Base-by-base conservation (phyloP, 2,888 invertebrate genomes). In the Tipula vernalis region DNA sequence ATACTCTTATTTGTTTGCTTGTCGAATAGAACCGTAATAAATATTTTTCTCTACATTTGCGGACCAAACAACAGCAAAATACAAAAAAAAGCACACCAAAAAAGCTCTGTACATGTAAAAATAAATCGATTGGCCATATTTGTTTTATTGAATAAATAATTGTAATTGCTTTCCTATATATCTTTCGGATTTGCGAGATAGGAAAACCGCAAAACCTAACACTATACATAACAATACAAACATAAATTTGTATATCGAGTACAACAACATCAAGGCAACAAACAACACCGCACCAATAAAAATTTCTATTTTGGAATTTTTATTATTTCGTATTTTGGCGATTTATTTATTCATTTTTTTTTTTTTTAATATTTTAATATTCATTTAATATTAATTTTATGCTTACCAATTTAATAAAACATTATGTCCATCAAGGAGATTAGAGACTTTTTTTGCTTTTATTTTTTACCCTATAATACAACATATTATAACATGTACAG, bases 91-190 rank as follows among this genome's bases (percentile, higher is more conserved):
- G 15, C 71, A 71, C 71, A 71, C 18, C 6, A 71, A 71, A 71
- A 51, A 51, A 71, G 28, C 28, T 71, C 71, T 18, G 71, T 71
- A 71, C 28, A 71, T 28, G 28, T 18, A 28, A 71, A 71, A 28
- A 71, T 71, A 71, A 71, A 71, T 71, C 71, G 71, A 71, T 71
- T 71, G 71, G 71, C 71, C 71, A 71, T 71, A 71, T 71, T 71
- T 71, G 71, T 71, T 71, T 71, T 71, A 71, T 71, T 71, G 71
- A 71, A 71, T 71, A 71, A 71, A 71, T 71, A 71, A 71, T 71
- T 71, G 71, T 71, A 71, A 71, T 71, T 71, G 71, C 71, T 71
- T 71, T 71, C 71, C 71, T 3, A 71, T 71, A 71, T 71, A 71
- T 71, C 71, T 71, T 71, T 18, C 4, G 71, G 71, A 71, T 71